These are phyloP conservation scores for Drosophila subobscura DNA, from an alignment of 1,140 invertebrate genomes.

Conservation along the genomic window DNA sequence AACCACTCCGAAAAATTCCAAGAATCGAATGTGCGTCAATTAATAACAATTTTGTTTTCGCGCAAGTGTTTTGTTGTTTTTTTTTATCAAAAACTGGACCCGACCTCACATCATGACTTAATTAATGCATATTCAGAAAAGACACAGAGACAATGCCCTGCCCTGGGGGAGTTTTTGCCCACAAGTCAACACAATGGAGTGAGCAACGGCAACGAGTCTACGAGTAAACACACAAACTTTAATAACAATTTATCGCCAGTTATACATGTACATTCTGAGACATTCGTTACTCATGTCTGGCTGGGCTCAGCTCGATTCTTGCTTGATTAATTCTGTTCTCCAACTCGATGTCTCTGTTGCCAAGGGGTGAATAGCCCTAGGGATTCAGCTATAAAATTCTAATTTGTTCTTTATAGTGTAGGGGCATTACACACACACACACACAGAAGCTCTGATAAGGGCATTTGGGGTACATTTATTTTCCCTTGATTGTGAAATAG, in stretches of 20 bases:
- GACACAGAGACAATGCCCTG: slow-evolving; percentile 1
- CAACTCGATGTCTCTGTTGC: slow-evolving; percentile 29
- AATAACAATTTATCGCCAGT: slow-evolving; percentile 43
- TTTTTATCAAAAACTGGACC: slow-evolving; percentile 17
- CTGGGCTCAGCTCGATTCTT: slow-evolving; percentile 21
- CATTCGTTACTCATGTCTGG: slow-evolving; percentile 38
- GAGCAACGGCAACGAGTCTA: slow-evolving; percentile 15
- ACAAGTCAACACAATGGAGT: slow-evolving; percentile 21
- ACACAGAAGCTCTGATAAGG: slow-evolving; percentile 8
- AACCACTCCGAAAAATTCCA: slow-evolving; percentile 60
- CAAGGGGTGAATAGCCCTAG: slow-evolving; percentile 32
- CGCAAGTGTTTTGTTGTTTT: neutral
- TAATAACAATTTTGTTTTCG: slow-evolving; percentile 41
- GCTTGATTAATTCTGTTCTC: slow-evolving; percentile 44
- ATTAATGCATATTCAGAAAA: slow-evolving; percentile 55
- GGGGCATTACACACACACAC: neutral
- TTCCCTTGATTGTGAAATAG: neutral
- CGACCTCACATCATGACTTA: slow-evolving; percentile 24
- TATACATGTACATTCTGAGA: slow-evolving; percentile 14
- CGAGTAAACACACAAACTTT: slow-evolving; percentile 27
- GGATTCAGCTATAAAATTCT: slow-evolving; percentile 23
- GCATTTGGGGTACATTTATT: neutral
- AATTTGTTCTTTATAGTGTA: neutral
- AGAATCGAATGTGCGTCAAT: slow-evolving; percentile 65
- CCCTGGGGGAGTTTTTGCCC: slow-evolving; percentile 9